These are phyloP conservation scores for Ditylenchus weischeri DNA, from an alignment of 2,888 invertebrate species.

Conservation along the genomic window DNA sequence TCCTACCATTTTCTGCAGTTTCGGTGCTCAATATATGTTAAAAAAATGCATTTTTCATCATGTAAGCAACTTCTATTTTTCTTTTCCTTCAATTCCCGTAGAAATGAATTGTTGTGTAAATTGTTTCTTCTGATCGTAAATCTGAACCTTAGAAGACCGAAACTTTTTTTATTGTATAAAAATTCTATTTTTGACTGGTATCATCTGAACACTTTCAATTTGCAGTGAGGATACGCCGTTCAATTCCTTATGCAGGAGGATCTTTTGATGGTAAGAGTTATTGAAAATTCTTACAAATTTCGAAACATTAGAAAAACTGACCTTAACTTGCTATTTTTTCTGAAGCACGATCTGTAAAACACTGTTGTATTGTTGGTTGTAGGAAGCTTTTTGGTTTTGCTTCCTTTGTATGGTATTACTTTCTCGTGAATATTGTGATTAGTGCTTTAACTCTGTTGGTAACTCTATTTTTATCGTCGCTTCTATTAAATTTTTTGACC, in stretches of 20 bases:
- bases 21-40: too few relatives aligned
- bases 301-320: too few relatives aligned
- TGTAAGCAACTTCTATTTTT: too few relatives aligned
- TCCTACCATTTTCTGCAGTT: too few relatives aligned
- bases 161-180: neutral
- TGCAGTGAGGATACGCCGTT: conserved; percentile 43
- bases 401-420: conserved; percentile 9
- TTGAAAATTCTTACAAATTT: too few relatives aligned
- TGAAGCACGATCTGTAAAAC: too few relatives aligned
- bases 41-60: too few relatives aligned
- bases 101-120: too few relatives aligned
- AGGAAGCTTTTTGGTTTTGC: neutral
- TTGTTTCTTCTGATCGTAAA: neutral
- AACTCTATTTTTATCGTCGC: neutral
- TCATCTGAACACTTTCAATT: conserved; percentile 20
- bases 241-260: conserved; percentile 37
- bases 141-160: neutral
- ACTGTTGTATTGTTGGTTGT: too few relatives aligned
- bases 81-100: too few relatives aligned
- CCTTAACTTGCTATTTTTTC: too few relatives aligned
- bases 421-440: neutral
- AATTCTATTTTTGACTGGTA: neutral
- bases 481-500: too few relatives aligned
- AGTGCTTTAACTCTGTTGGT: conserved; percentile 11
- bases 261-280: conserved; percentile 29